Evolutionary conservation across 2,797 vertebrate genomes (phyloP), one percentile per base, ranked within the genome.

Genomic region (Myoxocephalus aenaeus): DNA sequence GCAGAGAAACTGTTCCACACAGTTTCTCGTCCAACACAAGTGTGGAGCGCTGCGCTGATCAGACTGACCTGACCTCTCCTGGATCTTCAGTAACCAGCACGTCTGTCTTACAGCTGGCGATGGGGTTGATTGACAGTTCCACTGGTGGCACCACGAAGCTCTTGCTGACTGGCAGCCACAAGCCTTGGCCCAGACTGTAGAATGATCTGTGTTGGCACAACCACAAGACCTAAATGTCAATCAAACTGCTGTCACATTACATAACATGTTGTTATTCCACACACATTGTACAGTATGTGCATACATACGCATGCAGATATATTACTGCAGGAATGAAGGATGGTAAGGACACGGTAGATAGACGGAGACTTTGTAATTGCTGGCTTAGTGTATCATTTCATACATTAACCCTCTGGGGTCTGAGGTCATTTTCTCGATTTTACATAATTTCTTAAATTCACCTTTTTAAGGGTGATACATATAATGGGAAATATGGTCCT

Each of bases 151-250:
- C 97, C 88, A 99, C 98, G 0, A 99, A 99, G 91, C 97, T 99
- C 93, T 99, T 99, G 92, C 97, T 99, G 93, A 99, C 98, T 1
- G 98, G 98, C 84, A 99, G 95, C 98, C 98, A 99, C 90, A 99
- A 88, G 27, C 98, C 98, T 92, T 99, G 98, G 80, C 97, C 97
- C 92, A 99, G 90, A 91, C 97, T 99, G 91, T 99, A 99, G 87
- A 98, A 98, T 44, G 98, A 98, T 94, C 97, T 99, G 92, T 46
- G 68, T 82, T 72, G 80, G 81, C 75, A 88, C 57, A 69, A 66
- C 12, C 80, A 73, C 42, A 84, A 70, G 54, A 75, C 12, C 79
- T 3, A 67, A 71, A 70, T 56, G 80, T 85, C 79, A 86, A 4
- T 77, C 71, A 64, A 58, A 70, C 48, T 54, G 40, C 27, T 34